Percentiles rank a stretch among this genome's conserved stretches.
phyloP scores from a whole-genome alignment of 2,888 invertebrate species.

The Leptarthrus brevirostris region DNA sequence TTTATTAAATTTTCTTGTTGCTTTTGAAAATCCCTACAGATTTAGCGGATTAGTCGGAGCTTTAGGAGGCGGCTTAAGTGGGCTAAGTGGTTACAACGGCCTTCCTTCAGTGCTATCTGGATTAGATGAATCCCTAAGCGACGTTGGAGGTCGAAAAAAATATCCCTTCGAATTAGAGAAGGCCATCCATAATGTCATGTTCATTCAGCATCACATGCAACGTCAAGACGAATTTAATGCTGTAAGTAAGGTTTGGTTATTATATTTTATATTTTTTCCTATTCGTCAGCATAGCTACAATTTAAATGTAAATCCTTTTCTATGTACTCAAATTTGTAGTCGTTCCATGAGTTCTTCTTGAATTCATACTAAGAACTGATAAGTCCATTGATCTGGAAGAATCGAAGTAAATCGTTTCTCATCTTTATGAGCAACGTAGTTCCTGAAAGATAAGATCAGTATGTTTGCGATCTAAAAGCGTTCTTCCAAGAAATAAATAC shows the following conservation, averaged over 20 bases:
- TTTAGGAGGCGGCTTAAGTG: constrained; percentile 72
- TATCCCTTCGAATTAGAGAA: constrained; percentile 94
- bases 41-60: constrained; percentile 82
- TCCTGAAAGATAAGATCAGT: too few species aligned
- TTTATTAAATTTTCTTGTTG: too few species aligned
- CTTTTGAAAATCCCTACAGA: too few species aligned
- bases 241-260: constrained; percentile 78
- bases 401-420: too few species aligned
- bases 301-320: neutral
- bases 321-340: too few species aligned
- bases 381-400: too few species aligned
- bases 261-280: constrained; percentile 36
- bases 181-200: constrained; percentile 94
- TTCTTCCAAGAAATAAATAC: too few species aligned
- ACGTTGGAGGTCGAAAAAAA: constrained; percentile 83
- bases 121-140: constrained; percentile 83
- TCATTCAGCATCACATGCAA: constrained; percentile 93
- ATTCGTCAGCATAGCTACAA: neutral
- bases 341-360: too few species aligned
- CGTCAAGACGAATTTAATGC: constrained; percentile 95
- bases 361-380: too few species aligned
- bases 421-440: too few species aligned
- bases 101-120: constrained; percentile 86
- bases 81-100: constrained; percentile 79
- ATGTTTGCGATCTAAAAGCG: too few species aligned